Conservation (phyloP, 2,113 vertebrate species). For the Hippolais icterina region DNA sequence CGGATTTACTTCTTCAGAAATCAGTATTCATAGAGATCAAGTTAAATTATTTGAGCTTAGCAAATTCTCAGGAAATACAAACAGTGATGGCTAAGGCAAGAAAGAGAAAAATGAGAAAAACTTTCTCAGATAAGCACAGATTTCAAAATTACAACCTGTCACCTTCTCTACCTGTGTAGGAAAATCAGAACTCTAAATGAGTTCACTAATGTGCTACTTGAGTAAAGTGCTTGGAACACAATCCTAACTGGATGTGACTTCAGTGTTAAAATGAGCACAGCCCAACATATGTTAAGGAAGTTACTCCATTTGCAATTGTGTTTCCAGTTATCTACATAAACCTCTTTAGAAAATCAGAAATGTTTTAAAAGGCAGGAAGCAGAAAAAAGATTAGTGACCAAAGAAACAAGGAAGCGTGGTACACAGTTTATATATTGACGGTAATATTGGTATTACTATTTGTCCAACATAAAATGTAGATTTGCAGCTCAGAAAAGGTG, state of each 20-base stretch:
- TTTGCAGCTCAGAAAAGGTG: not conserved
- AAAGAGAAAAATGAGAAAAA: not conserved
- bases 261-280: not conserved
- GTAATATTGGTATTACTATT: not conserved
- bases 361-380: not conserved
- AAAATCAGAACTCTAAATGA: not conserved
- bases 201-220: not conserved
- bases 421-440: not conserved
- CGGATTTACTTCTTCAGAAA: not conserved
- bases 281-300: not conserved
- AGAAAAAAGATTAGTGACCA: not conserved
- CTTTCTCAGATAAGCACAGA: not conserved
- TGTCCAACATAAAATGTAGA: not conserved
- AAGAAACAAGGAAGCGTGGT: not conserved
- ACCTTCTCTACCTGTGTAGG: not conserved
- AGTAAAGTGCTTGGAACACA: not conserved
- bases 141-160: not conserved
- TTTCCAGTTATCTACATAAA: not conserved
- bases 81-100: not conserved
- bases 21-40: not conserved
- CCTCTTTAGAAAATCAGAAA: not conserved
- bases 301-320: not conserved
- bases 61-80: not conserved
- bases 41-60: not conserved
- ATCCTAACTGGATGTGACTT: not conserved